A percentile compares a stretch with the other conserved stretches of the same genome.
phyloP scores from a whole-genome alignment of 1,140 invertebrate genomes.

The Carcinoscorpius rotundicauda region DNA sequence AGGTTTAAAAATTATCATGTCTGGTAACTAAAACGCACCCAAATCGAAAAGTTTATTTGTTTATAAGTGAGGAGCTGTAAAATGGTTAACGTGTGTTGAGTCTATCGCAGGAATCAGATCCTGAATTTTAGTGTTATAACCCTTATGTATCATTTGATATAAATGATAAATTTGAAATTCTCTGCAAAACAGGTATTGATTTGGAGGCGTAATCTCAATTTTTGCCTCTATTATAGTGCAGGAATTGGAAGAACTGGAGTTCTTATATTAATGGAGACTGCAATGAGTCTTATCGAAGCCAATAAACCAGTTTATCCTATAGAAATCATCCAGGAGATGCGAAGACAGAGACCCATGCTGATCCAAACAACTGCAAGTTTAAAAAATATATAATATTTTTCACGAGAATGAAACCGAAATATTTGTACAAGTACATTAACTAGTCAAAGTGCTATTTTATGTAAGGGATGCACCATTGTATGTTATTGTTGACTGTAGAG shows the following conservation, averaged over 20 bases:
- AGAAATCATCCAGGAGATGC: constrained; percentile 82
- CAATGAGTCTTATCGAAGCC: constrained; percentile 79
- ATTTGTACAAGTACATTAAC: too few relatives aligned
- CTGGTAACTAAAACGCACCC: too few relatives aligned
- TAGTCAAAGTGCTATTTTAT: too few relatives aligned
- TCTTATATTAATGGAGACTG: constrained; percentile 92
- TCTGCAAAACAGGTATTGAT: not conserved
- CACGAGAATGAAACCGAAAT: too few relatives aligned
- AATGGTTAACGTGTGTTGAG: not conserved
- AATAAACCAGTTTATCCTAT: constrained; percentile 89
- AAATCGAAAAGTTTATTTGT: too few relatives aligned
- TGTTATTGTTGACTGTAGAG: too few relatives aligned
- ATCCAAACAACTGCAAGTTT: constrained; percentile 91
- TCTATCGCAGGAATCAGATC: too few relatives aligned
- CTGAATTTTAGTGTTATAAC: too few relatives aligned
- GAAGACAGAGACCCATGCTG: constrained; percentile 92
- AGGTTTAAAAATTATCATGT: too few relatives aligned
- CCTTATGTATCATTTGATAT: too few relatives aligned
- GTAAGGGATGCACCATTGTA: too few relatives aligned
- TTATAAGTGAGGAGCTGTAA: too few relatives aligned
- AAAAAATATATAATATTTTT: not conserved
- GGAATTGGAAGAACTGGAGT: constrained; percentile 94
- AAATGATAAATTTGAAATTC: not conserved
- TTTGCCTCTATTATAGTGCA: constrained; percentile 45
- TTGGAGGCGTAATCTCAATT: not conserved